These are phyloP conservation scores for Parazoanthus atlanticus DNA, from an alignment of 92 coral and sea anemone species.

Conservation along the genomic window DNA sequence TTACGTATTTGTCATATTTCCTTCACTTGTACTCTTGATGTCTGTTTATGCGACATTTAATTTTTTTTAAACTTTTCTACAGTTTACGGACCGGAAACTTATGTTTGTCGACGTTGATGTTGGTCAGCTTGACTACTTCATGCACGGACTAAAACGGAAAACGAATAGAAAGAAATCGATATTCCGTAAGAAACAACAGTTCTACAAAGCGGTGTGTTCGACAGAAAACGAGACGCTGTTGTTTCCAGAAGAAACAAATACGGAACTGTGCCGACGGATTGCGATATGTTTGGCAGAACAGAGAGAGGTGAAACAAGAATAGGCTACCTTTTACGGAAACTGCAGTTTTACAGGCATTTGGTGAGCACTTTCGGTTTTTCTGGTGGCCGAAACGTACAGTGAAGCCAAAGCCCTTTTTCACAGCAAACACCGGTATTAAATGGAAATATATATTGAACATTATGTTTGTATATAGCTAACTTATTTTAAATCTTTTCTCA, in stretches of 20 bases:
- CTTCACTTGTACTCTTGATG: neutral
- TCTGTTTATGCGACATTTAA: neutral
- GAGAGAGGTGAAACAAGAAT: slow-evolving; percentile 33
- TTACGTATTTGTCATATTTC: neutral
- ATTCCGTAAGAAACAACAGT: slow-evolving; percentile 80
- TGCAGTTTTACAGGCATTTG: neutral
- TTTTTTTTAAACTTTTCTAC: slow-evolving; percentile 6
- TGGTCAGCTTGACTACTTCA: slow-evolving; percentile 83
- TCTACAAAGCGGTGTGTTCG: slow-evolving; percentile 79
- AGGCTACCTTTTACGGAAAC: neutral
- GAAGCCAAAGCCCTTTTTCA: neutral
- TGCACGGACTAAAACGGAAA: slow-evolving; percentile 79
- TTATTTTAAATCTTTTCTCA: neutral
- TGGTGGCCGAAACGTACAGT: neutral
- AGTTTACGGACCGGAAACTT: slow-evolving; percentile 70
- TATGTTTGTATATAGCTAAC: neutral
- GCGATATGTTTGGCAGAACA: slow-evolving; percentile 69
- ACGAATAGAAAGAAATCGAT: slow-evolving; percentile 80
- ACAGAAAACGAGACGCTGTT: slow-evolving; percentile 85
- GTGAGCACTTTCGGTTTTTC: neutral
- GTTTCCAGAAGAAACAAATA: slow-evolving; percentile 76
- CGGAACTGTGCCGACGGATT: slow-evolving; percentile 82
- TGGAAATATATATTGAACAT: too few species aligned
- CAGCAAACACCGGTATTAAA: neutral
- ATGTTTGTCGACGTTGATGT: slow-evolving; percentile 82